Percentiles rank a stretch among this genome's conserved stretches.
Evolutionary conservation across 35 echinoderm and acorn worm genomes (phyloP).

Genomic region (Lytechinus variegatus): DNA sequence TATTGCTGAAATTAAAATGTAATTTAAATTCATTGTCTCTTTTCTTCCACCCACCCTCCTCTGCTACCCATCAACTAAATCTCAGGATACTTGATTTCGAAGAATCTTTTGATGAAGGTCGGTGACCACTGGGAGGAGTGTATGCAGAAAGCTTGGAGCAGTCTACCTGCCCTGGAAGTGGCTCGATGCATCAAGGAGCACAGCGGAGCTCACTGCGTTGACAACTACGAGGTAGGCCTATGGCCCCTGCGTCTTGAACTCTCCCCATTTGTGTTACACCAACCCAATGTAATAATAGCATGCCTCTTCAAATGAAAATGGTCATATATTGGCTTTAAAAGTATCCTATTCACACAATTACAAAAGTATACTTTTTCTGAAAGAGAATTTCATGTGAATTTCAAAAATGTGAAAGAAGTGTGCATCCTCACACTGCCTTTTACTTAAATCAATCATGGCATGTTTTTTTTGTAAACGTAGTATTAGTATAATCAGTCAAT

Average conservation of each 20-base stretch:
- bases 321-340: not conserved
- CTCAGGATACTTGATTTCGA: slow-evolving; percentile 85
- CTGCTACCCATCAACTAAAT: not conserved
- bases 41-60: not conserved
- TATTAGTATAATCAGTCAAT: too few species aligned
- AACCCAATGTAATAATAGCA: not conserved
- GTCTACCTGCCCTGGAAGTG: slow-evolving; percentile 81
- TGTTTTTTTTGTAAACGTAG: too few species aligned
- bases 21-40: too few species aligned
- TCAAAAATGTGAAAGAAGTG: not conserved
- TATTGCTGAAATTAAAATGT: too few species aligned
- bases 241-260: too few species aligned
- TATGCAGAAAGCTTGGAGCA: slow-evolving; percentile 84
- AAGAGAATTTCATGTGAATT: not conserved
- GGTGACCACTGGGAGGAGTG: slow-evolving; percentile 77
- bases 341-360: not conserved
- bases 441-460: too few species aligned
- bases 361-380: not conserved
- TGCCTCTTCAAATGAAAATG: not conserved
- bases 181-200: slow-evolving; percentile 86
- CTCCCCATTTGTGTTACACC: not conserved
- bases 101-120: slow-evolving; percentile 85
- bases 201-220: slow-evolving; percentile 66
- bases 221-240: slow-evolving; percentile 71
- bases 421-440: too few species aligned